Evolutionary conservation across 1,140 invertebrate genomes (phyloP).

Genomic region (Chironomus tepperi): DNA sequence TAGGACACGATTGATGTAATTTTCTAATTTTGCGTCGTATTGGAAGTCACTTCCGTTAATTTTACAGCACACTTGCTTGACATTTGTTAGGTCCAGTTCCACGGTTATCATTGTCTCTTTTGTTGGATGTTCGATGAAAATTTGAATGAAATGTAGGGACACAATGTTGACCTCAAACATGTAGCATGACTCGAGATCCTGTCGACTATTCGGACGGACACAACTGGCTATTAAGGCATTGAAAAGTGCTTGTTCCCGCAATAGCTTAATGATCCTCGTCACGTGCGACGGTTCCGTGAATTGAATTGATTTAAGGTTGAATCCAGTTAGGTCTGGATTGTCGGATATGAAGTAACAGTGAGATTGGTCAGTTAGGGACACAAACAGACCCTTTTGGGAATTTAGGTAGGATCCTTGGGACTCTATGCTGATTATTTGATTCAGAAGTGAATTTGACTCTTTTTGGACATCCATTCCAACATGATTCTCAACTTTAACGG

Average conservation of each 20-base stretch:
- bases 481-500: not conserved
- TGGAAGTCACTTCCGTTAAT: slow-evolving; percentile 48
- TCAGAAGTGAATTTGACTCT: slow-evolving; percentile 68
- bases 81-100: slow-evolving; percentile 78
- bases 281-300: slow-evolving; percentile 92
- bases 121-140: slow-evolving; percentile 86
- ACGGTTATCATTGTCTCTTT: slow-evolving; percentile 88
- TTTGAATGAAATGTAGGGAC: slow-evolving; percentile 78
- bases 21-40: slow-evolving; percentile 51
- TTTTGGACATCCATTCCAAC: slow-evolving; percentile 44
- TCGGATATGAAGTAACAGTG: slow-evolving; percentile 92
- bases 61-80: slow-evolving; percentile 58
- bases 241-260: slow-evolving; percentile 86
- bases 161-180: slow-evolving; percentile 88
- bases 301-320: slow-evolving; percentile 68
- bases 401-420: slow-evolving; percentile 32
- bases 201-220: slow-evolving; percentile 65
- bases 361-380: slow-evolving; percentile 82
- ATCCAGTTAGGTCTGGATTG: slow-evolving; percentile 53
- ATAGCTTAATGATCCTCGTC: slow-evolving; percentile 71
- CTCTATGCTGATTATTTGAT: slow-evolving; percentile 35
- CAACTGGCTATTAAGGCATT: slow-evolving; percentile 82
- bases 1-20: slow-evolving; percentile 74
- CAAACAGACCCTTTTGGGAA: slow-evolving; percentile 39
- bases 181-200: slow-evolving; percentile 46